These are phyloP conservation scores for Calosoma granatense DNA, from an alignment of 1,140 invertebrate genomes.

Conservation along the genomic window DNA sequence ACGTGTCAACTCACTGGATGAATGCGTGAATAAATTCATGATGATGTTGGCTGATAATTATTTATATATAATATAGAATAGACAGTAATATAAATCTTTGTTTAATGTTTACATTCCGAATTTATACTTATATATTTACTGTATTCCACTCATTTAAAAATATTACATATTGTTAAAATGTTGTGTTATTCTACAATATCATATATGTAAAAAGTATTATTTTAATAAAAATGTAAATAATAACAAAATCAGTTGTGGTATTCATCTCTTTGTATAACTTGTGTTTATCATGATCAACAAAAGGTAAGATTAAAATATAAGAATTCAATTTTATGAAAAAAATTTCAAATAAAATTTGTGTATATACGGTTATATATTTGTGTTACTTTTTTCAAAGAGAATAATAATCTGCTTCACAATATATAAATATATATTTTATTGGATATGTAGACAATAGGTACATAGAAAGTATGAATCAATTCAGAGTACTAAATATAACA, in stretches of 20 bases:
- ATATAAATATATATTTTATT: constrained; percentile 7
- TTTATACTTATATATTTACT: constrained; percentile 4
- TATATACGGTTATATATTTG: too few species aligned
- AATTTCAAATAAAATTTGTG: too few species aligned
- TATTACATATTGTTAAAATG: constrained; percentile 8
- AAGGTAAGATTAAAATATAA: too few species aligned
- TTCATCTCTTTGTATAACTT: too few species aligned
- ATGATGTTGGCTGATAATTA: not conserved
- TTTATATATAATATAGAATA: not conserved
- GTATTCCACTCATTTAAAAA: not conserved
- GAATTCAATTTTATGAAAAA: too few species aligned
- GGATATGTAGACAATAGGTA: not conserved
- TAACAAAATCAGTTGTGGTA: too few species aligned
- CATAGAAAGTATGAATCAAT: not conserved
- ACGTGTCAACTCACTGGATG: not conserved
- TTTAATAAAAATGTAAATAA: constrained; percentile 8
- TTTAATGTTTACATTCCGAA: constrained; percentile 9
- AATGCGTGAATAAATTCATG: not conserved
- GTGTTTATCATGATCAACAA: too few species aligned
- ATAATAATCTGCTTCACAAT: too few species aligned
- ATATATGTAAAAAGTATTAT: constrained; percentile 7
- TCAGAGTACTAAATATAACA: not conserved
- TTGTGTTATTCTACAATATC: constrained; percentile 9
- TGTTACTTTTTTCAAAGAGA: too few species aligned
- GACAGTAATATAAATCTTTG: not conserved